Evolutionary conservation across 2,113 vertebrate genomes (phyloP), one percentile per base, ranked within the genome.

Genomic region (Chiloscyllium plagiosum): DNA sequence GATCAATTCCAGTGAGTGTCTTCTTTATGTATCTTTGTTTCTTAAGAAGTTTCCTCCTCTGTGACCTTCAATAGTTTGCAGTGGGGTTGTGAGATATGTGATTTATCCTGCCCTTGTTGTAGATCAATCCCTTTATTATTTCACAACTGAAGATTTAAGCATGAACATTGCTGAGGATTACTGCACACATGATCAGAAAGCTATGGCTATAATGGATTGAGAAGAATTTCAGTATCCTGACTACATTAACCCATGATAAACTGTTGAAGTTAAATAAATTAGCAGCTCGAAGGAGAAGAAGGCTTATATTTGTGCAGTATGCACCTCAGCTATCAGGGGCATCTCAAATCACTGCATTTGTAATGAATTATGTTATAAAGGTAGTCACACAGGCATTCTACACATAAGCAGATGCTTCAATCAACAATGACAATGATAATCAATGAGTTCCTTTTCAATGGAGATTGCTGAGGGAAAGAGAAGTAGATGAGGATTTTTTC

Each of bases 41-140:
- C 37, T 86, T 86, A 47, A 86, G 20, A 47, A 86, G 42, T 42
- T 86, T 61, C 56, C 56, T 61, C 19, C 42, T 86, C 42, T 47
- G 42, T 86, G 37, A 86, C 83, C 83, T 86, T 86, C 83, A 86
- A 19, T 86, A 50, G 37, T 86, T 86, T 86, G 37, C 83, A 86
- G 83, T 86, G 42, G 6, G 42, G 42, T 85, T 85, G 80, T 85
- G 37, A 85, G 80, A 42, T 42, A 85, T 5, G 33, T 12, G n/a
- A 6, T 3, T 80, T 80, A 80, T 80, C 33, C 76, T n/a, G 29
- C 76, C 20, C 83, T 20, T 47, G 83, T 17, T 47, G 42, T 85
- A 42, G 17, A 47, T 85, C 20, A 5, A 85, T 42, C 42, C 83
- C 42, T 85, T 85, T 85, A n/a, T 83, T 85, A 47, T 86, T 86